Evolutionary conservation across 2,888 invertebrate species (phyloP).

Genomic region (Rhodophaea formosa): DNA sequence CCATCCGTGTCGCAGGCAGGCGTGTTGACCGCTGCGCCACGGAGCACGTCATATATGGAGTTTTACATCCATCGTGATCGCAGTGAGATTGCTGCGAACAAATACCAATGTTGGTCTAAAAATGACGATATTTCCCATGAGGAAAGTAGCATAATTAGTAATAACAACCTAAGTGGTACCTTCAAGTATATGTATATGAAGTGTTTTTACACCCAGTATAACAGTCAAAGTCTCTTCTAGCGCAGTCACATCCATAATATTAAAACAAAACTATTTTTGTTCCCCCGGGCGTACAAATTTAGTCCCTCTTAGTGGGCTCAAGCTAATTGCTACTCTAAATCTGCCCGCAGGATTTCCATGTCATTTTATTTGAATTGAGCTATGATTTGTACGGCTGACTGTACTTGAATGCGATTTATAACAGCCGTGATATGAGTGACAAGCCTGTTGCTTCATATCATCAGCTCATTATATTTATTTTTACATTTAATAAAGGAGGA

Average conservation of each 20-base stretch:
- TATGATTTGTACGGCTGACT: slow-evolving; percentile 26
- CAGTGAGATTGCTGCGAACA: too few species aligned
- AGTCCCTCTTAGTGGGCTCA: slow-evolving; percentile 50
- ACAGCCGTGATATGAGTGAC: slow-evolving; percentile 6
- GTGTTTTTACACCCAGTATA: neutral
- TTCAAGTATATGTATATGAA: too few species aligned
- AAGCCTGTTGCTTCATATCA: neutral
- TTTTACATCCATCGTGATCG: too few species aligned
- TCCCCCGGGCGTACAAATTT: slow-evolving; percentile 58
- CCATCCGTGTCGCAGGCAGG: too few species aligned
- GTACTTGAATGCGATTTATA: slow-evolving; percentile 18
- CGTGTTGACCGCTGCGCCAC: too few species aligned
- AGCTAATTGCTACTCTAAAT: slow-evolving; percentile 74
- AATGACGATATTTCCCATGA: too few species aligned
- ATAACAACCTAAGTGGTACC: too few species aligned
- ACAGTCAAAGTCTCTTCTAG: neutral
- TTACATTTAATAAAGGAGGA: neutral
- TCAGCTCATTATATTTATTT: neutral
- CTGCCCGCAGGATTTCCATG: slow-evolving; percentile 56
- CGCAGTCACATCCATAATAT: neutral
- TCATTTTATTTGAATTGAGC: slow-evolving; percentile 36
- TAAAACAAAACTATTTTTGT: slow-evolving; percentile 59
- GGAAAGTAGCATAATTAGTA: too few species aligned
- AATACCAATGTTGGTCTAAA: too few species aligned
- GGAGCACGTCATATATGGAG: too few species aligned